These are phyloP conservation scores for Bilobella aurantiaca DNA, from an alignment of 1,140 invertebrate genomes.

Conservation along the genomic window DNA sequence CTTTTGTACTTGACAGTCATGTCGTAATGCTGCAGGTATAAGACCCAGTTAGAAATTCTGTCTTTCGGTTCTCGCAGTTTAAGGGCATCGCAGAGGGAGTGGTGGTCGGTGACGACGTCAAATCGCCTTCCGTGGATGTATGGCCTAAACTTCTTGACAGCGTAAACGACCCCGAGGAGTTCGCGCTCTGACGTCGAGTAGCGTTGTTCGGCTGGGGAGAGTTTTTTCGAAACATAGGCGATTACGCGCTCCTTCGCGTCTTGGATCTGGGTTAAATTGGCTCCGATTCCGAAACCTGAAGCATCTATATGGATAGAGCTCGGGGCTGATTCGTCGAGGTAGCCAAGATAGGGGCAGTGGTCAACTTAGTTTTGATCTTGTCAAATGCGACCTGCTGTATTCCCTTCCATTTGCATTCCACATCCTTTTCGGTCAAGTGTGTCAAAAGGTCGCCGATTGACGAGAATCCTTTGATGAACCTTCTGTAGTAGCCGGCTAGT, in stretches of 20 bases:
- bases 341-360: background rate
- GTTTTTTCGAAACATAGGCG: background rate
- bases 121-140: conserved; percentile 2
- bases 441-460: conserved; percentile 15
- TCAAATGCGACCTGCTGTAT: conserved; percentile 7
- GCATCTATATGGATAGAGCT: background rate
- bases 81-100: background rate
- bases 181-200: background rate
- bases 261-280: background rate
- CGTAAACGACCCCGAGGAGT: background rate
- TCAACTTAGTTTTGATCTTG: background rate
- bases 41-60: conserved; percentile 9
- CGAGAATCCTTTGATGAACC: conserved; percentile 18
- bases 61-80: background rate
- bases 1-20: conserved; percentile 4
- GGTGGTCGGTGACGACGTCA: conserved; percentile 5
- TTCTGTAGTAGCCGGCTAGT: conserved; percentile 16
- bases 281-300: background rate
- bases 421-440: conserved; percentile 24
- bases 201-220: background rate
- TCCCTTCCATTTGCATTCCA: conserved; percentile 9
- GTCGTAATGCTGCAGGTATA: conserved; percentile 9
- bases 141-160: conserved; percentile 8
- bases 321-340: background rate
- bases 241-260: background rate